Percentiles rank a stretch among this genome's conserved stretches.
phyloP scores from a whole-genome alignment of 2,797 vertebrate species.

The Gallinago solitaria region DNA sequence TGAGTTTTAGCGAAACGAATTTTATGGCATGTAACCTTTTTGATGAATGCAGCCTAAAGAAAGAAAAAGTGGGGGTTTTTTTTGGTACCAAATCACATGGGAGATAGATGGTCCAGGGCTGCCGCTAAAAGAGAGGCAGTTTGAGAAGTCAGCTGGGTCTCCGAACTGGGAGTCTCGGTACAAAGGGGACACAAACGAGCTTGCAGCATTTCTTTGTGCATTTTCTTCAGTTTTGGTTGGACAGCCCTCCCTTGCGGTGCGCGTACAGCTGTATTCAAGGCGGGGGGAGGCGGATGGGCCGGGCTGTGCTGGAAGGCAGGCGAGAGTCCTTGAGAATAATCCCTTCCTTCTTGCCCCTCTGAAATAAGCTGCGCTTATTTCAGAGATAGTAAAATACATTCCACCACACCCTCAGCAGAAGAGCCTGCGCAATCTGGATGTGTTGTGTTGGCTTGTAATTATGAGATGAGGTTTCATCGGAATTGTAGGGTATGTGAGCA shows the following conservation, averaged over 20 bases:
- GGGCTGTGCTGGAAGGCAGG: background rate
- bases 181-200: background rate
- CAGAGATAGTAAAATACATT: background rate
- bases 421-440: background rate
- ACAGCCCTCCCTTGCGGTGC: background rate
- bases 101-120: background rate
- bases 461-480: background rate
- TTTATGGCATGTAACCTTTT: background rate
- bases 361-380: slow-evolving; percentile 18
- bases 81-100: background rate
- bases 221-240: background rate
- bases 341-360: background rate
- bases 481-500: background rate
- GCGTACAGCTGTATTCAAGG: background rate
- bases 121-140: background rate
- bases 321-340: background rate
- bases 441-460: background rate
- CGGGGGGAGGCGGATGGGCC: rapidly evolving
- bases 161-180: too few species aligned
- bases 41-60: background rate
- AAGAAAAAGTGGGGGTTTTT: background rate
- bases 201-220: background rate
- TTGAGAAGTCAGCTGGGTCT: background rate
- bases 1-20: background rate
- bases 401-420: background rate